Conservation (phyloP, 1,140 invertebrate species). For the Globodera ellingtonae region DNA sequence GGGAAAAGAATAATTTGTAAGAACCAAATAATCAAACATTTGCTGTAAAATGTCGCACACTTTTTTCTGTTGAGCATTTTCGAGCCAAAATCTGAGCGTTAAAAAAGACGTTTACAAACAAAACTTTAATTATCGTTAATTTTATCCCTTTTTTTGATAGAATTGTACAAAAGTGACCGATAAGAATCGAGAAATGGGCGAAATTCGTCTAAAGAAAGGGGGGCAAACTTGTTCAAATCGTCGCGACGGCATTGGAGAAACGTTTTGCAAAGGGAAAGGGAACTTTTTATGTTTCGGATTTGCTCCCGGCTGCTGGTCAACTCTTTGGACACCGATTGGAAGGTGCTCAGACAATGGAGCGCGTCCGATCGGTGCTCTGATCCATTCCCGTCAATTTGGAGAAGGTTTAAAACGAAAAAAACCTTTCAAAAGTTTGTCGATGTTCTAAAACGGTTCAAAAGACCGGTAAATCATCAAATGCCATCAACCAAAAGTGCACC, state of each 20-base stretch:
- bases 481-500: slow-evolving; percentile 9
- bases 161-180: too few species aligned
- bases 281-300: slow-evolving; percentile 82
- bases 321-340: slow-evolving; percentile 76
- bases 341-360: slow-evolving; percentile 82
- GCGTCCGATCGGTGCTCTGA: slow-evolving; percentile 82
- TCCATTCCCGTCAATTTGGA: slow-evolving; percentile 19
- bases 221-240: slow-evolving; percentile 77
- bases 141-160: too few species aligned
- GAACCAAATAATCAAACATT: slow-evolving; percentile 49
- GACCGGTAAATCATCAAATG: slow-evolving; percentile 62
- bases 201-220: too few species aligned
- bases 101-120: background rate
- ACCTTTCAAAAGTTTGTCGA: slow-evolving; percentile 83
- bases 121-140: background rate
- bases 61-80: slow-evolving; percentile 57
- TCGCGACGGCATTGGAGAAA: slow-evolving; percentile 86
- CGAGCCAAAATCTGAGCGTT: slow-evolving; percentile 54
- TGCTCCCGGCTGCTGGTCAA: slow-evolving; percentile 75
- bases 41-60: slow-evolving; percentile 58
- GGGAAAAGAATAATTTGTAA: slow-evolving; percentile 21
- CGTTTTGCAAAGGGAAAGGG: slow-evolving; percentile 84
- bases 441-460: slow-evolving; percentile 62
- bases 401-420: background rate
- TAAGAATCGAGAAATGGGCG: too few species aligned